phyloP scores from a whole-genome alignment of 2,113 vertebrate genomes.

The Dipodomys ordii region DNA sequence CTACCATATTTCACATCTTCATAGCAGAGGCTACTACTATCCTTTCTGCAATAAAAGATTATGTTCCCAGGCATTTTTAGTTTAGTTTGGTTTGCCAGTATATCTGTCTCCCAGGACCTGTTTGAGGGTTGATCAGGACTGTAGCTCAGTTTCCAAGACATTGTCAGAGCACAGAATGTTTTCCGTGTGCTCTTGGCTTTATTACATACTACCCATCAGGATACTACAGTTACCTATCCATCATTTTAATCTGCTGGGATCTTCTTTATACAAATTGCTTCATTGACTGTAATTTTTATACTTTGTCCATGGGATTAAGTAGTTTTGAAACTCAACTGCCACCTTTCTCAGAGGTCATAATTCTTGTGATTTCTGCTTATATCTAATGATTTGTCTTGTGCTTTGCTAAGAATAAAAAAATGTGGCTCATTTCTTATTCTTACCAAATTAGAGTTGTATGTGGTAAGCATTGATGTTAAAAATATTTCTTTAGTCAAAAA shows the following conservation, averaged over 20 bases:
- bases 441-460: slow-evolving; percentile 10
- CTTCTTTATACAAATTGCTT: slow-evolving; percentile 62
- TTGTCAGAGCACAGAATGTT: slow-evolving; percentile 26
- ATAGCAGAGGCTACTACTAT: neutral
- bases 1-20: neutral
- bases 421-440: slow-evolving; percentile 3
- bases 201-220: slow-evolving; percentile 9
- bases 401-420: slow-evolving; percentile 57
- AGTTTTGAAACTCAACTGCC: slow-evolving; percentile 50
- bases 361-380: slow-evolving; percentile 25
- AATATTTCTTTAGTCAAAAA: slow-evolving; percentile 12
- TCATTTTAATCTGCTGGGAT: slow-evolving; percentile 44
- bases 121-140: neutral
- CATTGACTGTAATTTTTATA: slow-evolving; percentile 60
- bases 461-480: slow-evolving; percentile 48
- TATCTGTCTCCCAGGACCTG: neutral
- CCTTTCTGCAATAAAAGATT: neutral
- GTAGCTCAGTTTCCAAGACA: neutral
- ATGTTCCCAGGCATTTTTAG: neutral
- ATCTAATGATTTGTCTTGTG: slow-evolving; percentile 23
- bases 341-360: slow-evolving; percentile 21
- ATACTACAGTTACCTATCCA: neutral
- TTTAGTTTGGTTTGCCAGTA: slow-evolving; percentile 15
- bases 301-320: slow-evolving; percentile 57
- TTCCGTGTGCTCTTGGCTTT: slow-evolving; percentile 32